Percentiles rank a stretch among this genome's conserved stretches.
Conservation (phyloP, 2,888 invertebrate genomes). For the Xiphydria camelus region DNA sequence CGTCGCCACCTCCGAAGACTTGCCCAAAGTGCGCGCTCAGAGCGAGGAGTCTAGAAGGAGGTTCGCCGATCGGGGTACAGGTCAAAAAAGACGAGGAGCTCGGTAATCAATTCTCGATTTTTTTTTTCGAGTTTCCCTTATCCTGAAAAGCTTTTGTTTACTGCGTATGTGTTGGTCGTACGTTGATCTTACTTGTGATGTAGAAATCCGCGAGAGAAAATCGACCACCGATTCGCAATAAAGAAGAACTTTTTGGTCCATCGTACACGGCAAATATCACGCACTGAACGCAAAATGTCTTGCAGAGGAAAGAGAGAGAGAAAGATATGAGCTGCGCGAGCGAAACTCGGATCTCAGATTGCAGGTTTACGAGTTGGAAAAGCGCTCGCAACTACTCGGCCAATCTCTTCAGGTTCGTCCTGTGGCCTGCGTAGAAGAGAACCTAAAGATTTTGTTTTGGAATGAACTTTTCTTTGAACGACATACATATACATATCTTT, state of each 20-base stretch:
- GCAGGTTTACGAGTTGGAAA: constrained; percentile 58
- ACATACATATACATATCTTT: constrained; percentile 23
- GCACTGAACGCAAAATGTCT: constrained; percentile 56
- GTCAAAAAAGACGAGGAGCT: constrained; percentile 44
- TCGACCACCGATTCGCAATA: constrained; percentile 40
- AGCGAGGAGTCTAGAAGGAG: constrained; percentile 23
- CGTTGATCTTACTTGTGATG: too few relatives aligned
- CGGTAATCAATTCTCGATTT: constrained; percentile 39
- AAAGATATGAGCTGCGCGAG: constrained; percentile 58
- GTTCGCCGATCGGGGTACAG: constrained; percentile 1
- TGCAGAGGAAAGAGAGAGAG: constrained; percentile 57
- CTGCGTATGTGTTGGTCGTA: too few relatives aligned
- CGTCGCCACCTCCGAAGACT: constrained; percentile 56
- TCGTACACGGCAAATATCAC: constrained; percentile 38
- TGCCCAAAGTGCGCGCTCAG: constrained; percentile 59
- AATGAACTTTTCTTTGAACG: constrained; percentile 37
- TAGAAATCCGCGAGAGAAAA: too few relatives aligned
- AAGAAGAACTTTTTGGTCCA: constrained; percentile 45
- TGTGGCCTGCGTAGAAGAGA: constrained; percentile 51
- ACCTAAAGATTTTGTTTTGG: constrained; percentile 39
- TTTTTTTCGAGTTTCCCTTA: neutral
- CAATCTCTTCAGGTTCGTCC: constrained; percentile 58
- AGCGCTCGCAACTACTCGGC: constrained; percentile 57
- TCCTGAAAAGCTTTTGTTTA: constrained; percentile 44
- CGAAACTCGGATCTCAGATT: constrained; percentile 58